Conservation (phyloP, 1,140 invertebrate species). For the Danaus plexippus region DNA sequence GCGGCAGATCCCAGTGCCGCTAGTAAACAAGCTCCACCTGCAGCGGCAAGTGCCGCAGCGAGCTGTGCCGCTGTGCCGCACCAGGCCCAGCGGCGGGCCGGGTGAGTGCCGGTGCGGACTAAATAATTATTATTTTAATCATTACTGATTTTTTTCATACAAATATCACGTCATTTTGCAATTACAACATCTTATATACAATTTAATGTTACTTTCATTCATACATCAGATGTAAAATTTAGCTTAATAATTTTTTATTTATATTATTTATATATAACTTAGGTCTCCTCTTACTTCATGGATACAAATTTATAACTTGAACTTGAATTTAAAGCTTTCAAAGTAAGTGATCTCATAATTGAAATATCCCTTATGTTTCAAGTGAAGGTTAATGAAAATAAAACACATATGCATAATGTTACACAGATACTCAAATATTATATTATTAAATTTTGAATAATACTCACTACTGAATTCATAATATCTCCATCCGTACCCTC, state of each 20-base stretch:
- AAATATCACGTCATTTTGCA: too few relatives aligned
- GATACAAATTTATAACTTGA: too few relatives aligned
- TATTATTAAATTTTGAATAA: not conserved
- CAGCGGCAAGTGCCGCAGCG: conserved; percentile 39
- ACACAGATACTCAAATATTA: too few relatives aligned
- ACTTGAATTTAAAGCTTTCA: too few relatives aligned
- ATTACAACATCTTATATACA: too few relatives aligned
- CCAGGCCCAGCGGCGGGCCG: conserved; percentile 60
- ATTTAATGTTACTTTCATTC: too few relatives aligned
- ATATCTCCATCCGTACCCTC: conserved; percentile 82
- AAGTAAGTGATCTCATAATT: too few relatives aligned
- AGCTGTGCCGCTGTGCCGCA: conserved; percentile 47
- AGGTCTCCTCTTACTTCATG: too few relatives aligned
- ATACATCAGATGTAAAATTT: too few relatives aligned
- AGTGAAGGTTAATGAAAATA: conserved; percentile 11
- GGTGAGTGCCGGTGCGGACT: conserved; percentile 53
- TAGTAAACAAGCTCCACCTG: conserved; percentile 43
- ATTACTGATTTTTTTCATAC: too few relatives aligned
- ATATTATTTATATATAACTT: too few relatives aligned
- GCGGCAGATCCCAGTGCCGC: conserved; percentile 51
- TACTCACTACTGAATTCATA: conserved; percentile 80
- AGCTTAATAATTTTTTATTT: too few relatives aligned
- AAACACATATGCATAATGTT: not conserved
- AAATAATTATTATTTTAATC: conserved; percentile 3
- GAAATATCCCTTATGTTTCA: not conserved